phyloP scores from a whole-genome alignment of 2,888 invertebrate genomes.

The Syrista parreyssii region DNA sequence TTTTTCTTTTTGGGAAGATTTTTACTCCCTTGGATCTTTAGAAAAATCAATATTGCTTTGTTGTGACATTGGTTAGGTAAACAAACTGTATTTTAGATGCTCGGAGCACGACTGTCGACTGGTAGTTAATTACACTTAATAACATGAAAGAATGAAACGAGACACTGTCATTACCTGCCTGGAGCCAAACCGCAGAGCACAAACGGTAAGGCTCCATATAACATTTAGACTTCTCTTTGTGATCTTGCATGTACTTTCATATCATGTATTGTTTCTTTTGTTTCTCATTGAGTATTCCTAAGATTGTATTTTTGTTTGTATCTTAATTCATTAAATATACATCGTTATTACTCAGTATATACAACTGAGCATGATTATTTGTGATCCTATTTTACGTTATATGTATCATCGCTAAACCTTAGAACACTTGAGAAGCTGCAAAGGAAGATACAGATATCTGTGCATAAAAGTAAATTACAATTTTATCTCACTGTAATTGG shows the following conservation, averaged over 20 bases:
- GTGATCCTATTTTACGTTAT: not conserved
- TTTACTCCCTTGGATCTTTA: not conserved
- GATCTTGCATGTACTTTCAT: slow-evolving; percentile 13
- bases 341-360: not conserved
- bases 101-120: slow-evolving; percentile 43
- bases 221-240: slow-evolving; percentile 11
- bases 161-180: slow-evolving; percentile 63
- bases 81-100: slow-evolving; percentile 49
- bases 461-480: not conserved
- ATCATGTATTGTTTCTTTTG: slow-evolving; percentile 11
- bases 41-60: not conserved
- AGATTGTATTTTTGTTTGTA: too few relatives aligned
- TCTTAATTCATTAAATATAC: too few relatives aligned
- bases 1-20: not conserved
- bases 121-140: slow-evolving; percentile 54
- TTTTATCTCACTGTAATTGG: not conserved
- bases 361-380: not conserved
- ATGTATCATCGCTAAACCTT: not conserved
- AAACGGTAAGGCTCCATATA: slow-evolving; percentile 56
- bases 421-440: not conserved
- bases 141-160: slow-evolving; percentile 65
- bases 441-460: not conserved
- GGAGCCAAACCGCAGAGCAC: slow-evolving; percentile 61
- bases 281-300: not conserved
- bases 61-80: not conserved